Conservation (phyloP, 2,113 vertebrate species). For the Sebastes fasciatus region DNA sequence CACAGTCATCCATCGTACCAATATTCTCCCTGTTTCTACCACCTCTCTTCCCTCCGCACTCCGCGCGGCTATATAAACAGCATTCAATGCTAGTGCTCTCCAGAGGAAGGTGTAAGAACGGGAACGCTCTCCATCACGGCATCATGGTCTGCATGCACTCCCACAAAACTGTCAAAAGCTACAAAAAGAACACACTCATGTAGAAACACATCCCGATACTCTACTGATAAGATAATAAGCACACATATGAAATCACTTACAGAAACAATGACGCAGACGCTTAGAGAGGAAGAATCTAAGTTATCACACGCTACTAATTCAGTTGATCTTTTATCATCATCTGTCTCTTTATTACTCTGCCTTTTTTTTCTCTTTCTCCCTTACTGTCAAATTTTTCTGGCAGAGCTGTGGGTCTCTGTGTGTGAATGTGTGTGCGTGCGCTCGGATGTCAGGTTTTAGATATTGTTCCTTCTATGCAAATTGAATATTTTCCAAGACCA, state of each 20-base stretch:
- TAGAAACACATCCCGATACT: not conserved
- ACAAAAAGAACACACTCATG: constrained; percentile 11
- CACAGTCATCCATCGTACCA: constrained; percentile 34
- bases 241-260: constrained; percentile 1
- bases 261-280: not conserved
- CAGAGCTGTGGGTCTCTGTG: not conserved
- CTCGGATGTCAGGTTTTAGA: constrained; percentile 24
- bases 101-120: constrained; percentile 41
- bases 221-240: not conserved
- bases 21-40: constrained; percentile 7
- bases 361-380: not conserved
- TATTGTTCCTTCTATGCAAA: constrained; percentile 35
- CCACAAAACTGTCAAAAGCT: constrained; percentile 12
- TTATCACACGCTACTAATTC: constrained; percentile 36
- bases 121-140: constrained; percentile 28
- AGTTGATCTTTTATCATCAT: constrained; percentile 11
- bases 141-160: constrained; percentile 10
- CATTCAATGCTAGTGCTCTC: constrained; percentile 47
- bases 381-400: constrained; percentile 10
- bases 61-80: constrained; percentile 51
- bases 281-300: constrained; percentile 5
- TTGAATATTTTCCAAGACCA: constrained; percentile 45
- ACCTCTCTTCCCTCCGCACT: constrained; percentile 1
- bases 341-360: constrained; percentile 13
- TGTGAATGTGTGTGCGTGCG: not conserved